phyloP scores from a whole-genome alignment of 64 coral and sea anemone species.

The Actinia tenebrosa region DNA sequence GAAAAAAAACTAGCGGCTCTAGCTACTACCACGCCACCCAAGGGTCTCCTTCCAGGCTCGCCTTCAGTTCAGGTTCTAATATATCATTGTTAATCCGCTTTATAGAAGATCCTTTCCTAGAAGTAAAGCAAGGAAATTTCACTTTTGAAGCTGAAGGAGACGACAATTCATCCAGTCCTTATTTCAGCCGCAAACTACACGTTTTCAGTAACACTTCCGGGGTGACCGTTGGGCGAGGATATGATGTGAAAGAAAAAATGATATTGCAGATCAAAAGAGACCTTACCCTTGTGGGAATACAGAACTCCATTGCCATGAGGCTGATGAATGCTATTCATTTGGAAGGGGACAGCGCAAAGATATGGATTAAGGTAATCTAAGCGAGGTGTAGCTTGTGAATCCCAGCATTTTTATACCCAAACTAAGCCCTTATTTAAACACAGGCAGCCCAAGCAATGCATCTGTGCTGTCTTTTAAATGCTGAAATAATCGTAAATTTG shows the following conservation, averaged over 20 bases:
- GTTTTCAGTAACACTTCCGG: background rate
- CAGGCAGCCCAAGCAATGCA: too few species aligned
- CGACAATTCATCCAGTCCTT: slow-evolving; percentile 15
- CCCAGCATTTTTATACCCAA: too few species aligned
- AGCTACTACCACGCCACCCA: too few species aligned
- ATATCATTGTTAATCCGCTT: background rate
- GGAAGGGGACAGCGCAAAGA: background rate
- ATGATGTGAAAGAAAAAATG: slow-evolving; percentile 26
- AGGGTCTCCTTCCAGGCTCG: too few species aligned
- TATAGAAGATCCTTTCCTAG: background rate
- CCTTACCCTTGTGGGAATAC: slow-evolving; percentile 2
- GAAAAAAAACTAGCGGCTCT: too few species aligned
- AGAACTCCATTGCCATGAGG: background rate
- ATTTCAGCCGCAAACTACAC: background rate
- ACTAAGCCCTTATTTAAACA: too few species aligned
- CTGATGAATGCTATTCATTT: slow-evolving; percentile 5
- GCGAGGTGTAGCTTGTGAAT: too few species aligned
- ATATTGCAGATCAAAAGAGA: slow-evolving; percentile 8
- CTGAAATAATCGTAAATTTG: too few species aligned
- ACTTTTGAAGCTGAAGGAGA: slow-evolving; percentile 44
- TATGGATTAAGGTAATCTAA: slow-evolving; percentile 7
- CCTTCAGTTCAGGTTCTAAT: too few species aligned
- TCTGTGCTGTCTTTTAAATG: too few species aligned
- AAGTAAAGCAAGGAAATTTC: slow-evolving; percentile 23
- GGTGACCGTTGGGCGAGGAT: slow-evolving; percentile 33